Base-by-base conservation (phyloP, 2,113 vertebrate genomes). In the Pomatorhinus ruficollis region DNA sequence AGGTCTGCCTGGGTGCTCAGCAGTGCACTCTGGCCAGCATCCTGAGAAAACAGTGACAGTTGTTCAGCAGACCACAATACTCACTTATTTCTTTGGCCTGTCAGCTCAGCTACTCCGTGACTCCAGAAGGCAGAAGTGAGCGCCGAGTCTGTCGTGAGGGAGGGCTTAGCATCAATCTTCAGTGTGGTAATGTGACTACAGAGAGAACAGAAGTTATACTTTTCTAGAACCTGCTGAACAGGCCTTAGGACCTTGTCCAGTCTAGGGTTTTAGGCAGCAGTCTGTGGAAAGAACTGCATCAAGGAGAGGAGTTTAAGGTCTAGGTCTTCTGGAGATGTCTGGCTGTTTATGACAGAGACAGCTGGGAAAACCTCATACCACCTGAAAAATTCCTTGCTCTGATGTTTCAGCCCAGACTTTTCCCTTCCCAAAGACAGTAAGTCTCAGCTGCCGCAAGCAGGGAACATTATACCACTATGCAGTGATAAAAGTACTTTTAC, bases 31-130 rank as follows among this genome's bases (percentile, higher is more conserved):
- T 57, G 50, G 25, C 19, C 30, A 44, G 50, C 35, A 71, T 19
- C 40, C 53, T 7, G 21, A 50, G 61, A 66, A 85, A 53, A 84
- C 44, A 16, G 57, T 3, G 22, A 66, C 54, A 68, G 59, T 7
- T 7, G 4, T 37, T n/a, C 40, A 75, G 72, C 44, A 89, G 53
- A 83, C 14, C 40, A 87, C 18, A 80, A 83, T 92, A 98, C 99
- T 98, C 97, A 99, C 99, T 99, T 99, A 96, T 99, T 99, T 84
- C 99, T 99, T 96, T 99, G 99, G 33, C 99, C 99, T 27, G 98
- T 98, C 99, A 99, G 99, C 96, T 99, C 99, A 89, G 99, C 98
- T 74, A 98, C 98, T 44, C 99, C 99, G 0, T 99, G 99, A 94
- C 96, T 98, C 99, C 99, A 99, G 40, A 99, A 98, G 28, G 97